phyloP scores from a whole-genome alignment of 2,888 invertebrate species.

The Griposia aprilina region DNA sequence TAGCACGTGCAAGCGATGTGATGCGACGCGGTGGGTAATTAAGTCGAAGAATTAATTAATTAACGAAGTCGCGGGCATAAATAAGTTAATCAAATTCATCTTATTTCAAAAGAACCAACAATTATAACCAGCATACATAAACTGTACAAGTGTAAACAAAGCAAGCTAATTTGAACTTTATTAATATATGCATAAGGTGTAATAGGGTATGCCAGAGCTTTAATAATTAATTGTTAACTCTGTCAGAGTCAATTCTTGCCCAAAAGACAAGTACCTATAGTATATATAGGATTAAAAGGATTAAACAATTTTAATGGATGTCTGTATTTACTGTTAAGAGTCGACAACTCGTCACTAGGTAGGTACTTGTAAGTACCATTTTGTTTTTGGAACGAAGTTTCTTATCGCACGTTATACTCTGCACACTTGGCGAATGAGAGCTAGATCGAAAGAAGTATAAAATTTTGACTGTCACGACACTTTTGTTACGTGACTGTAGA shows the following conservation, averaged over 20 bases:
- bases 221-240: constrained; percentile 49
- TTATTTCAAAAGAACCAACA: constrained; percentile 28
- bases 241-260: constrained; percentile 29
- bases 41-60: no score
- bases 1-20: no score
- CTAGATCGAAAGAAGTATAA: no score
- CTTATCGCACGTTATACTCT: no score
- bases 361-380: not conserved
- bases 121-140: constrained; percentile 37
- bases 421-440: no score
- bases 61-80: no score
- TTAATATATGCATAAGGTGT: constrained; percentile 22
- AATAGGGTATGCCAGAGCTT: constrained; percentile 14
- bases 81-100: not conserved
- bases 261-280: constrained; percentile 2
- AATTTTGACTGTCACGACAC: no score
- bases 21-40: no score
- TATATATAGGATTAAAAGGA: constrained; percentile 12
- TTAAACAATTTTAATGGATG: constrained; percentile 3
- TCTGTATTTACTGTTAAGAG: not conserved
- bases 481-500: no score
- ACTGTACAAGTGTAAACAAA: not conserved
- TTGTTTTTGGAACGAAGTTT: no score
- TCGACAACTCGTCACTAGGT: no score
- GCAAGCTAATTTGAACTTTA: constrained; percentile 34